phyloP scores from a whole-genome alignment of 2,888 invertebrate species.

The Cataglyphis altisquamis region DNA sequence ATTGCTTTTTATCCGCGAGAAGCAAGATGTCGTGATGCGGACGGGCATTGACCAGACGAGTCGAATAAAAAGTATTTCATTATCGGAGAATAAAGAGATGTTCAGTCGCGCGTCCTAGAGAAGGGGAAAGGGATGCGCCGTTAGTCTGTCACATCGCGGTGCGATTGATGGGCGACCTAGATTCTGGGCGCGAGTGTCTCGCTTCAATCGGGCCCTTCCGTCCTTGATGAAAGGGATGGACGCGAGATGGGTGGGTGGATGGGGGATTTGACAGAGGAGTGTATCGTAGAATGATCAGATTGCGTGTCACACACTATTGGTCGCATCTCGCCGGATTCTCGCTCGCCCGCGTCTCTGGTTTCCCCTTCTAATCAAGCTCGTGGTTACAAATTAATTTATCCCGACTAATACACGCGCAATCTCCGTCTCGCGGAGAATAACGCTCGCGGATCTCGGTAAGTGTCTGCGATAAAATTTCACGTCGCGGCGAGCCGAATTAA shows the following conservation, averaged over 20 bases:
- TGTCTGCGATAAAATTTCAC: conserved; percentile 56
- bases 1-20: conserved; percentile 15
- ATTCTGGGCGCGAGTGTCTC: conserved; percentile 50
- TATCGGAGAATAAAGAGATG: conserved; percentile 4
- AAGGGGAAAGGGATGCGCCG: conserved; percentile 27
- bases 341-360: conserved; percentile 64
- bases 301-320: conserved; percentile 64
- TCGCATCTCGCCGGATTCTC: conserved; percentile 50
- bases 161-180: conserved; percentile 68
- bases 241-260: conserved; percentile 8
- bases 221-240: conserved; percentile 57
- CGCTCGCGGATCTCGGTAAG: conserved; percentile 55
- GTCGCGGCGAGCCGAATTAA: conserved; percentile 44
- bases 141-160: conserved; percentile 55
- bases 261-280: conserved; percentile 28
- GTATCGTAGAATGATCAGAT: conserved; percentile 65
- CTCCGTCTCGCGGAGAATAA: conserved; percentile 30
- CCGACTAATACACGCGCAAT: conserved; percentile 66
- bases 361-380: conserved; percentile 79
- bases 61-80: conserved; percentile 38
- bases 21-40: neutral
- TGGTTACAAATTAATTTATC: conserved; percentile 78
- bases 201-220: conserved; percentile 47
- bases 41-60: neutral
- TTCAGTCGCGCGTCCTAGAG: conserved; percentile 3